These are phyloP conservation scores for Rhizoglyphus robini DNA, from an alignment of 1,140 invertebrate genomes.

Conservation along the genomic window DNA sequence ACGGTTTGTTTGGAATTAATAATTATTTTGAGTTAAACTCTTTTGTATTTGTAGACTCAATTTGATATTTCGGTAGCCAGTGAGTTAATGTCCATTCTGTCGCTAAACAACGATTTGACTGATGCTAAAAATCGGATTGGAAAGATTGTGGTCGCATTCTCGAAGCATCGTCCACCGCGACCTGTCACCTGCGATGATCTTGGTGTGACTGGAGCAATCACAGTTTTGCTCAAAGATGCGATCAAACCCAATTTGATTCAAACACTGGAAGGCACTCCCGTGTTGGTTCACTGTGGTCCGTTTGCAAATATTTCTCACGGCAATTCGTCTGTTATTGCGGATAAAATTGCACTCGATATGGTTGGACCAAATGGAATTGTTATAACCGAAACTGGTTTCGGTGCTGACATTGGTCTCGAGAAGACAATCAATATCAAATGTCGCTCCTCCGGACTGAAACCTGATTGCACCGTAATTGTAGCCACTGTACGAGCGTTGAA, in stretches of 20 bases:
- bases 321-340: conserved; percentile 88
- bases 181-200: conserved; percentile 92
- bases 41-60: too few relatives aligned
- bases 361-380: conserved; percentile 84
- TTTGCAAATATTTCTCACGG: conserved; percentile 99
- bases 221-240: conserved; percentile 83
- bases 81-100: conserved; percentile 92
- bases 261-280: conserved; percentile 71
- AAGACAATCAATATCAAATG: conserved; percentile 99
- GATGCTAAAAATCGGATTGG: conserved; percentile 80
- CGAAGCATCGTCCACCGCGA: conserved; percentile 48
- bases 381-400: conserved; percentile 93
- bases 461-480: conserved; percentile 82
- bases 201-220: conserved; percentile 67
- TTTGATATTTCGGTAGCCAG: conserved; percentile 92
- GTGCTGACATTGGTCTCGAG: conserved; percentile 97
- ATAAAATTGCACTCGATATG: conserved; percentile 83
- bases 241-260: conserved; percentile 95
- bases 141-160: conserved; percentile 82
- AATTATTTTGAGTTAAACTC: too few relatives aligned
- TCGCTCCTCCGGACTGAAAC: conserved; percentile 64
- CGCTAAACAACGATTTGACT: conserved; percentile 42
- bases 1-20: too few relatives aligned
- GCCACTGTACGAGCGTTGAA: conserved; percentile 86
- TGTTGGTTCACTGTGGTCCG: conserved; percentile 89